phyloP scores from a whole-genome alignment of 2,888 invertebrate genomes.

The Ophion costatus region DNA sequence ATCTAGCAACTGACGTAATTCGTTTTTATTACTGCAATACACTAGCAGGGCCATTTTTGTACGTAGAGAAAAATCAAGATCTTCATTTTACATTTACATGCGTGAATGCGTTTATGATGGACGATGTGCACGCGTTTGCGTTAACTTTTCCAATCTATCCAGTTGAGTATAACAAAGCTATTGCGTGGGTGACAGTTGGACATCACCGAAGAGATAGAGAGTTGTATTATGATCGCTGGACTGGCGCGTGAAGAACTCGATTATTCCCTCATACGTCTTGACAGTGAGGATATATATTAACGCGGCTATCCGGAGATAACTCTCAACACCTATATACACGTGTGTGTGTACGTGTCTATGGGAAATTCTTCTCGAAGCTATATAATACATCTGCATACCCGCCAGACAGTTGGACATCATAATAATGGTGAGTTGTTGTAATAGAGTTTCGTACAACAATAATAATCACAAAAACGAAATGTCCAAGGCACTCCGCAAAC shows the following conservation, averaged over 20 bases:
- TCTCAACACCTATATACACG: not conserved
- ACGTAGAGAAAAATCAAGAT: not conserved
- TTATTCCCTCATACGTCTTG: conserved; percentile 59
- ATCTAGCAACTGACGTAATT: conserved; percentile 5
- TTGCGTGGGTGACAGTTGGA: conserved; percentile 62
- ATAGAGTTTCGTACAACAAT: conserved; percentile 39
- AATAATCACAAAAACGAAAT: conserved; percentile 36
- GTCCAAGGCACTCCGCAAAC: not conserved
- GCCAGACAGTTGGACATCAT: conserved; percentile 58
- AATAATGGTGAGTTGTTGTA: conserved; percentile 48
- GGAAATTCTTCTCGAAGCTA: conserved; percentile 44
- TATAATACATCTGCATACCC: conserved; percentile 37
- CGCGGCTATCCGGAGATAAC: not conserved
- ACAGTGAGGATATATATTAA: conserved; percentile 23
- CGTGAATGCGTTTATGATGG: not conserved
- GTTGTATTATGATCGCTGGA: conserved; percentile 36
- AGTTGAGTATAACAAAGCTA: conserved; percentile 28
- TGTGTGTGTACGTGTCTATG: conserved; percentile 32
- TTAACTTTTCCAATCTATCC: conserved; percentile 52
- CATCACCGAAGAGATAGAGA: conserved; percentile 32
- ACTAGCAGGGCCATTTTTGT: not conserved
- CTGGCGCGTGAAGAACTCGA: conserved; percentile 56
- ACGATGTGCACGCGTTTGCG: conserved; percentile 41
- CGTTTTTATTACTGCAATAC: conserved; percentile 6
- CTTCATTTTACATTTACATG: not conserved